phyloP scores from a whole-genome alignment of 2,113 vertebrate species.

The Megaleporinus macrocephalus region DNA sequence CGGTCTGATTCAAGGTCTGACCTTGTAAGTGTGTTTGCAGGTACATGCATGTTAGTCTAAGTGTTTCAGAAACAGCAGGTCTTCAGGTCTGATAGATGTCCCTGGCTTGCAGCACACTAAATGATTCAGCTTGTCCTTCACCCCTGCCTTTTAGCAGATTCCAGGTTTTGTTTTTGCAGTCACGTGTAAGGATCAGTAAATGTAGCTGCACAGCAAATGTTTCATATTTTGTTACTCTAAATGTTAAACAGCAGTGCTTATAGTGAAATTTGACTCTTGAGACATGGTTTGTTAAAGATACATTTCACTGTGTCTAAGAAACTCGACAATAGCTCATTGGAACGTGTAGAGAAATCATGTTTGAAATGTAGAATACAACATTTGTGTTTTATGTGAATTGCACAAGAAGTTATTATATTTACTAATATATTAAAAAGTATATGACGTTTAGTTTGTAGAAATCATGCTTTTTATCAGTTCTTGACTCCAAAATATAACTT shows the following conservation, averaged over 20 bases:
- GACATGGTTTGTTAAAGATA: not conserved
- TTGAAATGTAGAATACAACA: too few relatives aligned
- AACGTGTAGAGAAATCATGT: too few relatives aligned
- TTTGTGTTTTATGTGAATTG: too few relatives aligned
- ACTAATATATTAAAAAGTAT: too few relatives aligned
- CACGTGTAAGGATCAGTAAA: too few relatives aligned
- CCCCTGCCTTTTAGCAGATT: not conserved
- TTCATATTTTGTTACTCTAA: not conserved
- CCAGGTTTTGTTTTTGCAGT: not conserved
- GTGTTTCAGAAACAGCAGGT: constrained; percentile 37
- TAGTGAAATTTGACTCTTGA: not conserved
- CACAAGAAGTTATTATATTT: too few relatives aligned
- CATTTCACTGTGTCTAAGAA: not conserved
- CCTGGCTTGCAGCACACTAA: constrained; percentile 11
- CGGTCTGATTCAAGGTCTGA: not conserved
- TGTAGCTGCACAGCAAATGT: too few relatives aligned
- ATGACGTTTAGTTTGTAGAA: too few relatives aligned
- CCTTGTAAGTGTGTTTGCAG: constrained; percentile 1
- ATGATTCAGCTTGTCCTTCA: constrained; percentile 5
- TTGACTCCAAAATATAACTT: too few relatives aligned
- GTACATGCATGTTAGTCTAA: constrained; percentile 17
- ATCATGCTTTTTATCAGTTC: too few relatives aligned
- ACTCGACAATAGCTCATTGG: too few relatives aligned
- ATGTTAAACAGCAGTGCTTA: not conserved
- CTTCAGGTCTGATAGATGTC: constrained; percentile 25